Base-by-base conservation (phyloP, 2,888 invertebrate species). In the Sisyra nigra region DNA sequence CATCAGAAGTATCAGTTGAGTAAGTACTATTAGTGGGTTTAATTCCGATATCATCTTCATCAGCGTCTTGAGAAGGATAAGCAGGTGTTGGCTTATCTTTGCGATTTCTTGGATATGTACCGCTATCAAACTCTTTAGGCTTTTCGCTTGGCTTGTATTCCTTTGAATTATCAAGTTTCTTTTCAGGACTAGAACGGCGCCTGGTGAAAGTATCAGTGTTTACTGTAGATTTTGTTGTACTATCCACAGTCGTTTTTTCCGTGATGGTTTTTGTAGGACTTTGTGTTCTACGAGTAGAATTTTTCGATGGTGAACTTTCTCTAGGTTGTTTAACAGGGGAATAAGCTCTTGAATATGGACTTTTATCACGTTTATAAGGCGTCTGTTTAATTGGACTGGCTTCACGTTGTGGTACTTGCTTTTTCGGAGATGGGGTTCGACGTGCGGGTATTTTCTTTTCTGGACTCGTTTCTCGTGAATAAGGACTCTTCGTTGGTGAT, bases 261-360 rank as follows among this genome's bases (percentile, higher is more conserved):
- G 34, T 34, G 11, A n/a, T 3, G 3, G 15, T 8, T 14, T 44
- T 39, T 42, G 32, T 31, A 10, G 41, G 32, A 36, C 30, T 36
- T 29, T 29, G 13, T 2, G 14, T 15, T 11, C 15, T 15, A n/a
- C 37, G 39, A 29, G 45, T 13, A 15, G 40, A 40, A 19, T 33
- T 44, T 19, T 40, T 36, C 4, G 44, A 35, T 8, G 38, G 36
- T 13, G 43, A 42, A 30, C 31, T 18, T 18, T 40, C 37, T 15
- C 45, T 47, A 2, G 48, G 48, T 36, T 45, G 42, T 17, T 35
- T 11, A 34, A 8, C 32, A 38, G 44, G 17, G 2, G 24, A 24
- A 24, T 24, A 24, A 5, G 24, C 3, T 24, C 24, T 24, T 24
- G 24, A 24, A 24, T 24, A 24, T 7, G 24, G 24, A 24, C 24